Percentiles rank a stretch among this genome's conserved stretches.
These are phyloP conservation scores for Pecten maximus DNA, from an alignment of 2,888 invertebrate genomes.

Conservation along the genomic window DNA sequence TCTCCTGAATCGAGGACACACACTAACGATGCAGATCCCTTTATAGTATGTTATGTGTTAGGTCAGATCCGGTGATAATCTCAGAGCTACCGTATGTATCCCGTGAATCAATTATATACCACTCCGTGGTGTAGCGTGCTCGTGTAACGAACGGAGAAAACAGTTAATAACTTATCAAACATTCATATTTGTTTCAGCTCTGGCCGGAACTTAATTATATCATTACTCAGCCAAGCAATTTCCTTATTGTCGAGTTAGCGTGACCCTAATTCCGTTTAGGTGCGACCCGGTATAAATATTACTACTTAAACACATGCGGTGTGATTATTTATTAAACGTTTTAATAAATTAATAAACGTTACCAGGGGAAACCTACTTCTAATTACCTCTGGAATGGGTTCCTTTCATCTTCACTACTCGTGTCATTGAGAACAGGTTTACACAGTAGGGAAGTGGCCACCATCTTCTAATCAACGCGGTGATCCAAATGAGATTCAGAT, in stretches of 20 bases:
- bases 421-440: neutral
- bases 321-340: neutral
- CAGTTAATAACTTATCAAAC: constrained; percentile 16
- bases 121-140: neutral
- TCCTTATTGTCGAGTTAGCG: neutral
- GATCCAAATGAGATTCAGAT: no score
- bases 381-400: neutral
- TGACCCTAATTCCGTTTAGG: neutral
- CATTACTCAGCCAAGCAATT: neutral
- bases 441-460: neutral
- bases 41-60: no score
- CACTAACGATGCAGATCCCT: no score
- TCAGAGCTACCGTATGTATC: no score
- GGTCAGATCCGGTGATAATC: no score
- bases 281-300: neutral
- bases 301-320: neutral
- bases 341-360: neutral
- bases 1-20: no score
- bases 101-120: neutral
- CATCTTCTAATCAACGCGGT: neutral
- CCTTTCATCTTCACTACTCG: neutral
- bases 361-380: neutral
- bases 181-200: constrained; percentile 13
- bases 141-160: neutral
- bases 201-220: neutral